Base-by-base conservation (phyloP, 2,797 vertebrate species). In the Paratrypauchen microcephalus region DNA sequence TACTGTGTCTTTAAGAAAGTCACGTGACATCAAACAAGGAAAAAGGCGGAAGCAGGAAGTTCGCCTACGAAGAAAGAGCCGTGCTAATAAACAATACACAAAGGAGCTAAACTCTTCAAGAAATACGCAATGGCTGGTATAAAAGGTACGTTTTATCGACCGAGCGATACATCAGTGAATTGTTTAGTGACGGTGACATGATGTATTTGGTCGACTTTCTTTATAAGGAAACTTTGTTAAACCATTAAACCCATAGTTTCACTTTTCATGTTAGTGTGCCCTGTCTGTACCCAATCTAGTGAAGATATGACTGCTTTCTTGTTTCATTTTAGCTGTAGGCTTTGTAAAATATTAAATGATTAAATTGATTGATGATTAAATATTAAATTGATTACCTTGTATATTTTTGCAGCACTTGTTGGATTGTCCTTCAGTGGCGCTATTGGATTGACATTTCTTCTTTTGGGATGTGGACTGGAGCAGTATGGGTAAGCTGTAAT, bases 361-460 rank as follows among this genome's bases (percentile, higher is more conserved):
- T n/a, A n/a, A n/a, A n/a, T n/a, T n/a, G n/a, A n/a, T n/a, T n/a
- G n/a, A n/a, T n/a, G n/a, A n/a, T n/a, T n/a, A n/a, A n/a, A n/a
- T n/a, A n/a, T n/a, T n/a, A n/a, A n/a, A n/a, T n/a, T n/a, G n/a
- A n/a, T n/a, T n/a, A n/a, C n/a, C n/a, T n/a, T n/a, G n/a, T n/a
- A 3, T 6, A 26, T 75, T 71, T 21, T 85, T 88, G 60, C 87
- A 99, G 97, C 96, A 79, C 93, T 99, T 58, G 96, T 98, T 72
- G 95, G 88, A 0, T 89, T 99, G 77, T 98, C 96, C 32, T 99
- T 99, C 85, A 96, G 94, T 75, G 97, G 97, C 54, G 97, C 96
- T 74, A 95, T 98, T 67, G 97, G 97, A 36, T 89, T 99, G 72
- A 99, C 96, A 0, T 96, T 97, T 86, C 96, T 99, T 18, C 95